Conservation (phyloP, 2,888 invertebrate species). For the Torymus texanus region DNA sequence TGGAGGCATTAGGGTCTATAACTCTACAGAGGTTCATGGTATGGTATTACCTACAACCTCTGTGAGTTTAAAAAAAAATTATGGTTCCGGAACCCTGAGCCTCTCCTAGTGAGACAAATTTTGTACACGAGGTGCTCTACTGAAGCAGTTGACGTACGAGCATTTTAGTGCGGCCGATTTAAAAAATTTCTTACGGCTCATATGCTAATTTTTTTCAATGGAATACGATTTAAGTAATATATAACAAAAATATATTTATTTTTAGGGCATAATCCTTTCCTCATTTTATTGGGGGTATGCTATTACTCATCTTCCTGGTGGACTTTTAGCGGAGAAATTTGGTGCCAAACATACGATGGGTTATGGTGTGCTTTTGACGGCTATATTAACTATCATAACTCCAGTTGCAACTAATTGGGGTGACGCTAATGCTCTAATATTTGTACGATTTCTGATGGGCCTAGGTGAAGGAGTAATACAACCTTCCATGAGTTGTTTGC, state of each 20-base stretch:
- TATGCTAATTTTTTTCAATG: too few relatives aligned
- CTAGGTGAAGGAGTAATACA: constrained; percentile 88
- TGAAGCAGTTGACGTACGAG: too few relatives aligned
- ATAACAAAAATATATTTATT: neutral
- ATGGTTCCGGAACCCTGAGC: too few relatives aligned
- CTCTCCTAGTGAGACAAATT: too few relatives aligned
- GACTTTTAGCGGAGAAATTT: constrained; percentile 84
- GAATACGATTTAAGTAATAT: too few relatives aligned
- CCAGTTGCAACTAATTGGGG: constrained; percentile 82
- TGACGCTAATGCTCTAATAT: constrained; percentile 81
- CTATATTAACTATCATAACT: constrained; percentile 85
- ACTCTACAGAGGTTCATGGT: too few relatives aligned
- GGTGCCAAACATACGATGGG: constrained; percentile 89
- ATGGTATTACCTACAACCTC: too few relatives aligned
- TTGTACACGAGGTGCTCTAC: too few relatives aligned
- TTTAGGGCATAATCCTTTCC: constrained; percentile 84
- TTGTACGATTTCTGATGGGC: constrained; percentile 84
- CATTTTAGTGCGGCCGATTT: too few relatives aligned
- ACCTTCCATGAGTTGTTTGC: constrained; percentile 85
- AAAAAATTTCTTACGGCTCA: too few relatives aligned
- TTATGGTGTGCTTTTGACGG: constrained; percentile 85
- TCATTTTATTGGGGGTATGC: constrained; percentile 90
- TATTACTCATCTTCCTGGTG: constrained; percentile 86
- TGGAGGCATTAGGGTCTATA: too few relatives aligned
- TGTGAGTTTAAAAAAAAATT: too few relatives aligned